Conservation (phyloP, 2,888 invertebrate genomes). For the Nematopogon swammerdamellus region DNA sequence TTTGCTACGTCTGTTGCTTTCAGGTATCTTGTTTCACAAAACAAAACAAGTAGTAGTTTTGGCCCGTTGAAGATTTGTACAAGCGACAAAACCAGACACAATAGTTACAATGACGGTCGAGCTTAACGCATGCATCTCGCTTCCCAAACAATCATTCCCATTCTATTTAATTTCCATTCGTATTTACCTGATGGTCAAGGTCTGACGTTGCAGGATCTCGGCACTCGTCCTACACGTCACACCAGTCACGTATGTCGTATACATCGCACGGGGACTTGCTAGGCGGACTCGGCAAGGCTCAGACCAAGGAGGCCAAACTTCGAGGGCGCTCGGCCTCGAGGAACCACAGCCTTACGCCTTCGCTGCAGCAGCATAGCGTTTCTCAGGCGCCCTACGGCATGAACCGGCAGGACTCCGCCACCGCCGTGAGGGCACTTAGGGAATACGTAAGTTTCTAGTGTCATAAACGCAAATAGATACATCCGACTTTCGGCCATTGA, state of each 20-base stretch:
- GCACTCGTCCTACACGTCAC: conserved; percentile 94
- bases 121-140: no score
- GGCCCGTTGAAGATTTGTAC: no score
- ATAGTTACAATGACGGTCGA: no score
- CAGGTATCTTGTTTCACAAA: no score
- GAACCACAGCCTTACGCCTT: conserved; percentile 58
- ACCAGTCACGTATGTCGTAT: conserved; percentile 89
- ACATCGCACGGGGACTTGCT: conserved; percentile 91
- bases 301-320: conserved; percentile 85
- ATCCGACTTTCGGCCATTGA: no score
- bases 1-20: no score
- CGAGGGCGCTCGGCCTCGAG: conserved; percentile 69
- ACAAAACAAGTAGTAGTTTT: no score
- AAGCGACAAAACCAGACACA: no score
- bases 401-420: conserved; percentile 54
- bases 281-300: conserved; percentile 65
- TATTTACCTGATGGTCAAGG: no score
- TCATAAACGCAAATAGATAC: neutral
- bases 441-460: conserved; percentile 68
- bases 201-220: conserved; percentile 76
- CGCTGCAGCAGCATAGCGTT: neutral
- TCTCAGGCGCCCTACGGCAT: conserved; percentile 49
- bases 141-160: no score
- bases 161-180: no score
- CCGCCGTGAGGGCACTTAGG: conserved; percentile 64